Evolutionary conservation across 2,888 invertebrate species (phyloP), one percentile per base, ranked within the genome.

Genomic region (Thera britannica): DNA sequence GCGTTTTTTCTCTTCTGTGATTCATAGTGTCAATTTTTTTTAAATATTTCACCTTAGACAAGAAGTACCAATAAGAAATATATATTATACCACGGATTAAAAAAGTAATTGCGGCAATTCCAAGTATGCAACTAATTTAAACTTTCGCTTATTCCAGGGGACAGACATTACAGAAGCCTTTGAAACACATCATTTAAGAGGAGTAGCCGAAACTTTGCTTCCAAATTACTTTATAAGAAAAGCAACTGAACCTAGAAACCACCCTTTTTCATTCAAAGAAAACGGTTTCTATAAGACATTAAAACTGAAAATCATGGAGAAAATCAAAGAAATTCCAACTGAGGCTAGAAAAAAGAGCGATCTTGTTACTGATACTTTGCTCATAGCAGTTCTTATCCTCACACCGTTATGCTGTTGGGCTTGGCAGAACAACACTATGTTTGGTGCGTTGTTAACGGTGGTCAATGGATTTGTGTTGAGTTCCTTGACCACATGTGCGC

Each of bases 211-310:
- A 78, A 90, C 92, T 44, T 75, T 97, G 59, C 84, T 98, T 3
- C 92, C 94, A 3, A 96, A 96, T 79, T 97, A 95, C 83, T 96
- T 94, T 79, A 94, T 97, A 0, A 94, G 94, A 36, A 94, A 96
- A 71, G 96, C 97, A 0, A 86, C 81, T 5, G 83, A 87, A 0
- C 95, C 95, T 0, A 93, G 97, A 77, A 96, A 96, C 80, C 95
- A 96, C 1, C 96, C 97, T 0, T 95, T 96, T 72, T 97, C 97
- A 0, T 96, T 98, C 80, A 89, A 96, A 65, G 95, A 96, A 6
- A 94, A 97, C 77, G 97, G 97, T 0, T 98, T 98, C 83, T 98
- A 97, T 79, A 95, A 90, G 75, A 97, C 96, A 0, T 90, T 98
- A 6, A 97, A 97, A 79, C 80, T 86, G 3, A 95, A 96, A 74